phyloP scores from a whole-genome alignment of 2,113 vertebrate species.

The Scomber scombrus region DNA sequence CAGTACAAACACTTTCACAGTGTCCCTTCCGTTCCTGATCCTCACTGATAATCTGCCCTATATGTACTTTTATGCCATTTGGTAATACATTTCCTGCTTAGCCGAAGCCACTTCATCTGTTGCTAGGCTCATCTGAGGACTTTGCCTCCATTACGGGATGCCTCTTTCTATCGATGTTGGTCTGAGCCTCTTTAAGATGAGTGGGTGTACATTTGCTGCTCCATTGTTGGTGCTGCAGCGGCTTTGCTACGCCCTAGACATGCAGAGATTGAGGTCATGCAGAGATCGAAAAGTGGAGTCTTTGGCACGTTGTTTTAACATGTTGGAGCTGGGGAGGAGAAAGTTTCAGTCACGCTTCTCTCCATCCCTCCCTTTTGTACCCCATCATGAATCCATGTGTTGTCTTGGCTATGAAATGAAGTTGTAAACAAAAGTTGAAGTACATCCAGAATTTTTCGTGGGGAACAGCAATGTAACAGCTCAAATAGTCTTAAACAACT shows the following conservation, averaged over 20 bases:
- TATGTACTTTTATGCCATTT: slow-evolving; percentile 67
- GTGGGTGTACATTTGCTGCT: slow-evolving; percentile 58
- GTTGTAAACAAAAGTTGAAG: slow-evolving; percentile 36
- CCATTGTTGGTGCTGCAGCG: slow-evolving; percentile 49
- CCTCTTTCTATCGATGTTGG: slow-evolving; percentile 35
- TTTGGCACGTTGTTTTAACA: slow-evolving; percentile 53
- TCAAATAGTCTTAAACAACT: slow-evolving; percentile 10
- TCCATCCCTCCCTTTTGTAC: slow-evolving; percentile 25
- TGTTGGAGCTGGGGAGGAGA: neutral
- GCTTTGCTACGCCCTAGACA: slow-evolving; percentile 49
- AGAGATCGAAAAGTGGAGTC: slow-evolving; percentile 39
- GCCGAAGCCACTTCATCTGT: slow-evolving; percentile 66
- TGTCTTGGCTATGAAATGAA: slow-evolving; percentile 31
- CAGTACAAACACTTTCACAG: slow-evolving; percentile 43
- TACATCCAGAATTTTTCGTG: neutral
- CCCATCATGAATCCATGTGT: slow-evolving; percentile 44
- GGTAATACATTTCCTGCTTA: slow-evolving; percentile 65
- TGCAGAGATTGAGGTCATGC: slow-evolving; percentile 63
- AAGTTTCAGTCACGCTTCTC: slow-evolving; percentile 46
- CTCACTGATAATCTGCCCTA: slow-evolving; percentile 55
- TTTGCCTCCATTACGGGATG: slow-evolving; percentile 57
- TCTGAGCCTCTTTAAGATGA: slow-evolving; percentile 63
- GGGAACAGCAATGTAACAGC: slow-evolving; percentile 23
- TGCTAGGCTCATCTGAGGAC: slow-evolving; percentile 53
- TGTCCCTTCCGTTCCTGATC: slow-evolving; percentile 32